Evolutionary conservation across 2,113 vertebrate genomes (phyloP), one percentile per base, ranked within the genome.

Genomic region (Corynorhinus townsendii): DNA sequence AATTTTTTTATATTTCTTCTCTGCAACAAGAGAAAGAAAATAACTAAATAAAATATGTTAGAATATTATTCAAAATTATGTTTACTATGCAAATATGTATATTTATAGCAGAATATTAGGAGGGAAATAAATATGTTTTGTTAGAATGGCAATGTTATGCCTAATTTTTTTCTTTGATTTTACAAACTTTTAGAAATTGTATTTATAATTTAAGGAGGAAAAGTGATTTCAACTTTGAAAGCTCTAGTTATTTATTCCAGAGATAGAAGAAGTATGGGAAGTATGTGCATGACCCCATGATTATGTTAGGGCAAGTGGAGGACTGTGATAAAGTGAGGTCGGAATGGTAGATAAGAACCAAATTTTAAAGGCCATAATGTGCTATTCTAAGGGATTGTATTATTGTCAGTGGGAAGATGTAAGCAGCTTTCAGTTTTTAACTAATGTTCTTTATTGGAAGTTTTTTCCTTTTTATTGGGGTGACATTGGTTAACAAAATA

Each of bases 341-440:
- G 19, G n/a, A 69, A 88, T 35, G 33, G 12, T 64, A 85, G 35
- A 16, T 90, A 15, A 88, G 22, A 77, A 24, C 72, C 71, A 71
- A 6, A 84, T 72, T 85, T 69, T 66, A 77, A 81, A 92, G 90
- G 35, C 35, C 54, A 87, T 52, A 4, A 14, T 82, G 30, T 64
- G 28, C 71, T 93, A 3, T 43, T 81, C 24, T 92, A 45, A 83
- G 30, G n/a, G 20, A 62, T 17, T 88, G 9, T 77, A 17, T 47
- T 77, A 43, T 59, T 93, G 68, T 38, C 54, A 14, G 15, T 69
- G 66, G 75, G 77, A 82, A 88, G 24, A 30, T 76, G 16, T 76
- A 89, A 77, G n/a, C 49, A 94, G 38, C 79, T 49, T 59, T 85
- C 20, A 69, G 17, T 84, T 91, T 94, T 86, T 84, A 92, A 90